Conservation (phyloP, 2,797 vertebrate genomes). For the Enteromius afrohamiltoni region DNA sequence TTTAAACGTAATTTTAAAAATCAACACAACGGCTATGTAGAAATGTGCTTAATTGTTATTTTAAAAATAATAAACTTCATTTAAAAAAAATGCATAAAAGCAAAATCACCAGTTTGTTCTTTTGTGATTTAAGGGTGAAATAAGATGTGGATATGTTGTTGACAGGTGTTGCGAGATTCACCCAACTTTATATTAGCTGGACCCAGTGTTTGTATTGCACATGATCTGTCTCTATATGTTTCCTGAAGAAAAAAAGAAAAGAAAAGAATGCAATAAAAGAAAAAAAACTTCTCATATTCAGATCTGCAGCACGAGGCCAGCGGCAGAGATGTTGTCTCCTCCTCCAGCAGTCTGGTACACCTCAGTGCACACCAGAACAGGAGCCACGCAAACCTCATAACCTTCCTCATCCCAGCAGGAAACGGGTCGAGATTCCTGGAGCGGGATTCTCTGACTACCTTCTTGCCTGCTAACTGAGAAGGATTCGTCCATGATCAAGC, state of each 20-base stretch:
- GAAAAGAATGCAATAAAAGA: conserved; percentile 22
- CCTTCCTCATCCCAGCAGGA: conserved; percentile 84
- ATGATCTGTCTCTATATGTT: background rate
- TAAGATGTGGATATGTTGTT: background rate
- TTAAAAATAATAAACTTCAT: background rate
- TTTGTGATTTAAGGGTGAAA: background rate
- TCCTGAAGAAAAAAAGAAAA: background rate
- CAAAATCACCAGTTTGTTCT: background rate
- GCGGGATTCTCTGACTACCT: conserved; percentile 82
- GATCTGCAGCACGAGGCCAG: conserved; percentile 86
- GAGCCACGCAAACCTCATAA: conserved; percentile 85
- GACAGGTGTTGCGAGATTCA: conserved; percentile 3
- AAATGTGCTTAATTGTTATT: background rate
- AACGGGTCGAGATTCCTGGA: conserved; percentile 79
- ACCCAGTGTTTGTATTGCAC: conserved; percentile 46
- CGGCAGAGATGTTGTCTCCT: conserved; percentile 87
- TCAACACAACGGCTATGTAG: background rate
- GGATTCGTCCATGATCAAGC: conserved; percentile 87
- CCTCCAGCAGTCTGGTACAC: conserved; percentile 87
- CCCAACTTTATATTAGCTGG: background rate
- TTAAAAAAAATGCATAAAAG: background rate
- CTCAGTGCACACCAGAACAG: conserved; percentile 86
- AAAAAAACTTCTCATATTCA: conserved; percentile 49
- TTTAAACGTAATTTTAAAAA: background rate
- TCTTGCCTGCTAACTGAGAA: conserved; percentile 81